Percentiles rank a stretch among this genome's conserved stretches.
Evolutionary conservation across 2,797 vertebrate species (phyloP).

Genomic region (Tinamus major): DNA sequence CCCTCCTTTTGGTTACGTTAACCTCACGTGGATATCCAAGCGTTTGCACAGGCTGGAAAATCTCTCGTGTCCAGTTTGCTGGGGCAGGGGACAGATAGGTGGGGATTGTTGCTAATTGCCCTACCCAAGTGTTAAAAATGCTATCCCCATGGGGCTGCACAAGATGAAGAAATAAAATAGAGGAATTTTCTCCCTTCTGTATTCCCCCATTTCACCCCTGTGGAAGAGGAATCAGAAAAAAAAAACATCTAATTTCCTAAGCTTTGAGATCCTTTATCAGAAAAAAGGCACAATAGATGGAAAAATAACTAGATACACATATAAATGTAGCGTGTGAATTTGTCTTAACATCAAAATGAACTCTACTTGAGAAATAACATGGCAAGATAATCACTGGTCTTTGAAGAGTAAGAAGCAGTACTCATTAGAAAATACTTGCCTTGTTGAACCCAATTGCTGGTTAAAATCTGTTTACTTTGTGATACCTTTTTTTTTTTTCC

Average conservation of each 20-base stretch:
- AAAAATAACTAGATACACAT: background rate
- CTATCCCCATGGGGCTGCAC: background rate
- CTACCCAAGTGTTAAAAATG: background rate
- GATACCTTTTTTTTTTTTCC: background rate
- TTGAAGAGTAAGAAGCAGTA: constrained; percentile 13
- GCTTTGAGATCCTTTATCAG: background rate
- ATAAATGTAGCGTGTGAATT: background rate
- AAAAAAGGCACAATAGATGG: background rate
- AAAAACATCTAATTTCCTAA: background rate
- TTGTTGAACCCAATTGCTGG: background rate
- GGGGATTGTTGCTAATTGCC: background rate
- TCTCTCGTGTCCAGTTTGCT: background rate
- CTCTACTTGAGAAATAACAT: background rate
- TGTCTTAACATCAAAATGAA: constrained; percentile 13
- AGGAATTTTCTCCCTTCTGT: background rate
- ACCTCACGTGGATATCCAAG: background rate
- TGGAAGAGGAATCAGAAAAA: background rate
- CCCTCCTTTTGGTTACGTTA: background rate
- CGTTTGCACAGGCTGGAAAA: background rate
- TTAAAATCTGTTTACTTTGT: background rate
- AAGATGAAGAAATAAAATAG: background rate
- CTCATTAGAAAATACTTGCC: background rate
- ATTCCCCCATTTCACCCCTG: background rate
- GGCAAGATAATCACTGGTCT: background rate
- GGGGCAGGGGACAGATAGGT: too few species aligned